phyloP scores from a whole-genome alignment of 2,113 vertebrate genomes.

The Rhynchopsitta pachyrhyncha region DNA sequence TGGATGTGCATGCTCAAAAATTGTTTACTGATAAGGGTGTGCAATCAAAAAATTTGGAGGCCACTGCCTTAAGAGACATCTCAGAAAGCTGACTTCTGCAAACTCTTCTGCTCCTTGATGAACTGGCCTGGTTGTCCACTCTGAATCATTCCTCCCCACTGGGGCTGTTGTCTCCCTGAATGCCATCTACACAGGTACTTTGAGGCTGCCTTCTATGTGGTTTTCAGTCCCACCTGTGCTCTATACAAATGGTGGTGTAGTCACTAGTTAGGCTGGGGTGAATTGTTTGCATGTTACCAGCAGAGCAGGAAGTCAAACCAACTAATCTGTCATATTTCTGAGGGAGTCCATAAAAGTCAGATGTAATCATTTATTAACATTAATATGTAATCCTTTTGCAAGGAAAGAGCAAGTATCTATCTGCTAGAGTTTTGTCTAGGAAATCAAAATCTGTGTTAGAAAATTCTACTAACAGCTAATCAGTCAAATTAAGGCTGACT shows the following conservation, averaged over 20 bases:
- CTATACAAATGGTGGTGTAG: neutral
- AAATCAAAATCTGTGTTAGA: neutral
- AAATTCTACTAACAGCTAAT: neutral
- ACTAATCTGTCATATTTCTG: neutral
- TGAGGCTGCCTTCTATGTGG: neutral
- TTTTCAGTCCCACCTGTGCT: neutral
- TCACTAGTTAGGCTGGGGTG: neutral
- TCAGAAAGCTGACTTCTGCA: neutral
- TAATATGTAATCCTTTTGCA: neutral
- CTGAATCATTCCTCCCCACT: neutral
- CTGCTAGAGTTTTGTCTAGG: neutral
- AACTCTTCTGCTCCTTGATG: neutral
- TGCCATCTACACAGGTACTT: neutral
- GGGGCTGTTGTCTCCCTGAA: neutral
- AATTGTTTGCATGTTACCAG: fast-evolving
- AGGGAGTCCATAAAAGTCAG: neutral
- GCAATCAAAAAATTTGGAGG: neutral
- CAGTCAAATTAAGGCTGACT: neutral
- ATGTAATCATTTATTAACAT: neutral
- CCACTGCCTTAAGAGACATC: neutral
- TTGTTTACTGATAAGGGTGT: neutral
- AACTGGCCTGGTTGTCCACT: neutral
- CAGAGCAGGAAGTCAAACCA: neutral
- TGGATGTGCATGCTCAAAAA: neutral
- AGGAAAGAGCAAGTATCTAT: neutral